Evolutionary conservation across 1,140 invertebrate species (phyloP), one percentile per base, ranked within the genome.

Genomic region (Gonioctena quinquepunctata): DNA sequence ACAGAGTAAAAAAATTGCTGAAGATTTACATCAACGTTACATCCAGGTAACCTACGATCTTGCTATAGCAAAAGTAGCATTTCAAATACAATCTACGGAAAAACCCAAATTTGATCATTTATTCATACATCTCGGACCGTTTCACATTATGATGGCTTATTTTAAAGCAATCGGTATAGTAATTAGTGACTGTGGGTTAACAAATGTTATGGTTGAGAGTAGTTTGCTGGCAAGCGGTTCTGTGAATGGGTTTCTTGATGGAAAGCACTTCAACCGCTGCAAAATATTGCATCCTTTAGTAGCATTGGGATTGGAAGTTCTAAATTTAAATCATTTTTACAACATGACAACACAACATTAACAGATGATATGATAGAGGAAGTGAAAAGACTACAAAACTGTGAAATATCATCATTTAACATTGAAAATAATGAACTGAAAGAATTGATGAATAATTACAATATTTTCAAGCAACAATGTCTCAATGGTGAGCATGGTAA

Each of bases 101-200:
- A 68, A 59, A 68, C 72, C 69, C 7, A 3, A 23, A 18, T 71
- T 71, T 65, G 49, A 68, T 71, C 68, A 68, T 56, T 62, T 74
- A 49, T 84, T 82, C 66, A 83, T 84, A 50, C 78, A 80, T 26
- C 48, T 82, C 5, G 82, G 80, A 22, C 42, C 72, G 5, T 83
- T 83, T 50, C 81, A 83, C 62, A 77, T 81, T 13, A 72, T 77
- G 73, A 73, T 83, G 74, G 71, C 82, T 28, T 84, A 72, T 73
- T 83, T 82, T 70, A 78, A 80, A 74, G 77, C 77, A 11, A 18
- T 82, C 19, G 82, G 79, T 13, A 78, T 79, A 69, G 33, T 81
- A 48, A 78, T 82, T 11, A 63, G 65, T 68, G 79, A 77, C 7
- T 83, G 74, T 69, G 82, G 81, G 19, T 73, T 81, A 72, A 28